Percentiles rank a stretch among this genome's conserved stretches.
Evolutionary conservation across 1,140 invertebrate species (phyloP).

Genomic region (Atta cephalotes): DNA sequence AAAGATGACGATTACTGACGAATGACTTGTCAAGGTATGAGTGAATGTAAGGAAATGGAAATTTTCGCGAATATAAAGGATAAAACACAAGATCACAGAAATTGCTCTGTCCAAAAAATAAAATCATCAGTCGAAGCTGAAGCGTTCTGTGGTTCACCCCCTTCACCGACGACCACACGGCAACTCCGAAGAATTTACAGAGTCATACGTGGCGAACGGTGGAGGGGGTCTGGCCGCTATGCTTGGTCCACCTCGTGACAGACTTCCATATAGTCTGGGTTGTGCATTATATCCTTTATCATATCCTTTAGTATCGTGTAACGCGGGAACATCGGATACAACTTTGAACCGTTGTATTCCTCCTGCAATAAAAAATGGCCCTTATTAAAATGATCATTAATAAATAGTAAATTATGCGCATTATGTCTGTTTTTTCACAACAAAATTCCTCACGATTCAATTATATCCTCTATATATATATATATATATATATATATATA

Average conservation of each 20-base stretch:
- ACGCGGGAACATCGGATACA: slow-evolving; percentile 96
- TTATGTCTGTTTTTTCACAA: not conserved
- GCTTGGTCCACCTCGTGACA: slow-evolving; percentile 93
- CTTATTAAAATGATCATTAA: not conserved
- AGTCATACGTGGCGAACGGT: slow-evolving; percentile 84
- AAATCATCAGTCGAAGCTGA: slow-evolving; percentile 48
- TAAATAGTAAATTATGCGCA: not conserved
- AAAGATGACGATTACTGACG: not conserved
- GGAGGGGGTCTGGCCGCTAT: slow-evolving; percentile 84
- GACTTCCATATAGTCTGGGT: slow-evolving; percentile 98
- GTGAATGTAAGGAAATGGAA: not conserved
- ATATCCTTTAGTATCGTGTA: slow-evolving; percentile 98
- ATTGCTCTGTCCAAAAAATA: slow-evolving; percentile 10
- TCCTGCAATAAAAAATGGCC: slow-evolving; percentile 87
- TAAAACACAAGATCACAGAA: not conserved
- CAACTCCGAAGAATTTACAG: slow-evolving; percentile 74
- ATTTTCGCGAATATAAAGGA: not conserved
- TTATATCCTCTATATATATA: not conserved
- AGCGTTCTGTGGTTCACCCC: slow-evolving; percentile 74
- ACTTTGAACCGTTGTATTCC: slow-evolving; percentile 95
- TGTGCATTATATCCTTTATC: slow-evolving; percentile 97
- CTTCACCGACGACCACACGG: slow-evolving; percentile 75
- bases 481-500: no score
- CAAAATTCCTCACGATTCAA: not conserved
- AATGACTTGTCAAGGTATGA: not conserved